Evolutionary conservation across 2,113 vertebrate species (phyloP), one percentile per base, ranked within the genome.

Genomic region (Gambusia affinis): DNA sequence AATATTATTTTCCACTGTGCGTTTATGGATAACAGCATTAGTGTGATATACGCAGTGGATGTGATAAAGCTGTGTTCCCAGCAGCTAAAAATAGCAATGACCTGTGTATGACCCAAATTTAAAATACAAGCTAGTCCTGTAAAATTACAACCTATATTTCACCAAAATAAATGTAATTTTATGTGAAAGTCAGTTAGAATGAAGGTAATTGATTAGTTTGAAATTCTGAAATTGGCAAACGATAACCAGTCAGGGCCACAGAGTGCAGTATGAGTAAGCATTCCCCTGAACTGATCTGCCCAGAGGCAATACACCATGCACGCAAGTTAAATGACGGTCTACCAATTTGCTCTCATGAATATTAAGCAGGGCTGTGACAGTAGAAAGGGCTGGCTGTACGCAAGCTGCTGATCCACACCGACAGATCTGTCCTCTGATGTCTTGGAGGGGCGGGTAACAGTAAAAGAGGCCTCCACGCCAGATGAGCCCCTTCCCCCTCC

Each of bases 291-390:
- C 78, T 86, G 82, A 89, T 89, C 87, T 92, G 91, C 94, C 94
- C 90, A 70, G 82, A 87, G 94, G 94, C 92, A 75, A 87, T 86
- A 91, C 91, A 92, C 82, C 90, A 85, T 64, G 87, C 90, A 69
- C 70, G 81, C 75, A 85, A 92, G 92, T 92, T 92, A 94, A 94
- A 95, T 93, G 92, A 94, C 91, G 93, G 90, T 94, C 93, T 94
- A 91, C 91, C 95, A 95, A 95, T 95, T 95, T 95, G 94, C 94
- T 94, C 90, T 95, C 94, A 95, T 95, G 93, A 95, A 95, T 95
- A 95, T 95, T 94, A 92, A 94, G 91, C 88, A 83, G 92, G 69
- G 85, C 92, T 77, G 91, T 93, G 94, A 94, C 92, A 93, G 93
- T 87, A 88, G 85, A 92, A 89, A 89, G 87, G 74, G 85, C 72